Base-by-base conservation (phyloP, 1,140 invertebrate genomes). In the Mactra quadrangularis region DNA sequence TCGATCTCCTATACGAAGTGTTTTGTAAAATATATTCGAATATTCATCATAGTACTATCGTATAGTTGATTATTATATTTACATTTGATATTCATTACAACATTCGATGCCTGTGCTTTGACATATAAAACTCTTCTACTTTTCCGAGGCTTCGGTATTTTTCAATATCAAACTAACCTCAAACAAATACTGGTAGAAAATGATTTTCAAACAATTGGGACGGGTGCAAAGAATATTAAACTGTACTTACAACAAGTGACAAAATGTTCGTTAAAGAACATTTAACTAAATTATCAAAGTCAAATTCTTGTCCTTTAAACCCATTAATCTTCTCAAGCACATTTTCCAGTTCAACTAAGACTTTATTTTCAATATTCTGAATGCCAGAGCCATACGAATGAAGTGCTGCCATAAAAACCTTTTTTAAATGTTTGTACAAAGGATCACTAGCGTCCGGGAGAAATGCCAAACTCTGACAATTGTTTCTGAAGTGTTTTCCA, bases 171-270 rank as follows among this genome's bases (percentile, higher is more conserved):
- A n/a, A n/a, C n/a, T n/a, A n/a, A n/a, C n/a, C n/a, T n/a, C n/a
- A n/a, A n/a, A n/a, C n/a, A n/a, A n/a, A n/a, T n/a, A n/a, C n/a
- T n/a, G n/a, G n/a, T n/a, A n/a, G n/a, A n/a, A n/a, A n/a, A n/a
- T n/a, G n/a, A n/a, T n/a, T n/a, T n/a, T n/a, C n/a, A n/a, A n/a
- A n/a, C n/a, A n/a, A n/a, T n/a, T n/a, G n/a, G n/a, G n/a, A n/a
- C n/a, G n/a, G n/a, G n/a, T n/a, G n/a, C n/a, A n/a, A n/a, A n/a
- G n/a, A n/a, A n/a, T n/a, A n/a, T n/a, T n/a, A n/a, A n/a, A n/a
- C n/a, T n/a, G 41, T 57, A 57, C 57, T 60, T 35, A 60, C 57
- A 13, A 60, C 31, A 13, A 60, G 35, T 13, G 57, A 60, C 57
- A 60, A 17, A 2, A 25, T 27, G 25, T 60, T 33, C 11, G 57